Evolutionary conservation across 2,797 vertebrate species (phyloP), one percentile per base, ranked within the genome.

Genomic region (Molossus molossus): DNA sequence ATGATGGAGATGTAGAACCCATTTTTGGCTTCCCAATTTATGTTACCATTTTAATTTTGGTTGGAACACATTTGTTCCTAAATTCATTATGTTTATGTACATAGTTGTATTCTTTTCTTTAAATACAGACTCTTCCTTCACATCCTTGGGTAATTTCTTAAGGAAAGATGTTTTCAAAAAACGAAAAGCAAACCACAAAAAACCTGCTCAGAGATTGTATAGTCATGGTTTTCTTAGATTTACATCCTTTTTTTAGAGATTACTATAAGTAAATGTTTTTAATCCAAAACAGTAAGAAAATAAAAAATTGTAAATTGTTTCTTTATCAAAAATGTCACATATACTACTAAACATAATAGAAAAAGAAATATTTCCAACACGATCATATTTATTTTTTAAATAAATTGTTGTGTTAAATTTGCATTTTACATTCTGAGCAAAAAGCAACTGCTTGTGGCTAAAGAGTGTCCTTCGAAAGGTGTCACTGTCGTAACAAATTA

Each of bases 401-500:
- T 50, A 76, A 89, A 60, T n/a, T 23, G 29, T 69, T 82, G 9
- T 80, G 1, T 53, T 94, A 57, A 48, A 70, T 94, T 95, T 97
- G 57, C 84, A 73, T 95, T 95, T 96, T 92, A 73, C 81, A 81
- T 84, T 93, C 86, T 69, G 25, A 94, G 25, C 23, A 95, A 92
- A 88, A 93, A 79, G 70, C 96, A 96, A 96, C 58, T 76, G 18
- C 86, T 96, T 72, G 58, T 96, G 95, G 96, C 96, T 92, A 97
- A 86, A 21, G 18, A 97, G 75, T 97, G 91, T 98, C 90, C 92
- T 98, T 97, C 97, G 58, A 89, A 92, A 97, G 80, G 86, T 96
- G 72, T 94, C 91, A 97, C 23, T 96, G 96, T 97, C 96, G 97
- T 79, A 60, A 67, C 29, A 98, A 98, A 98, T 97, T 98, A 97